These are phyloP conservation scores for Ellobium chinense DNA, from an alignment of 2,888 invertebrate species.

Conservation along the genomic window DNA sequence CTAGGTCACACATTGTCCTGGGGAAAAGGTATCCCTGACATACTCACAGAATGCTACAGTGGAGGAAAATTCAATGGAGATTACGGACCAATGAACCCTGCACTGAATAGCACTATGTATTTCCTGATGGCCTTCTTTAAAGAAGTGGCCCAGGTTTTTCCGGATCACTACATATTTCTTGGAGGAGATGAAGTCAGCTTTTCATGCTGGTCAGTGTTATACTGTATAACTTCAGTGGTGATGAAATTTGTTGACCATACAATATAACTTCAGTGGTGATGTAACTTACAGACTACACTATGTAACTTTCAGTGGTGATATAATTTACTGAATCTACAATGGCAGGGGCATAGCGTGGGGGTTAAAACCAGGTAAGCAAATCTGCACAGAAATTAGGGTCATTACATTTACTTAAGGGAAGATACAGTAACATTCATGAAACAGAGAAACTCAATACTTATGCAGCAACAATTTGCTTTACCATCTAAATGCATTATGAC, in stretches of 20 bases:
- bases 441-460: no score
- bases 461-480: no score
- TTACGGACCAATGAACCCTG: slow-evolving; percentile 90
- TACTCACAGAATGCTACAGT: slow-evolving; percentile 87
- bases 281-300: no score
- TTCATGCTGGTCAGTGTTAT: slow-evolving; percentile 86
- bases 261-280: no score
- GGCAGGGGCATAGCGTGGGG: no score
- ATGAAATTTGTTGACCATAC: no score
- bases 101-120: slow-evolving; percentile 83
- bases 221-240: no score
- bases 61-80: slow-evolving; percentile 81
- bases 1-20: slow-evolving; percentile 91
- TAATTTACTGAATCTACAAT: no score
- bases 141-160: slow-evolving; percentile 87
- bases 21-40: slow-evolving; percentile 87
- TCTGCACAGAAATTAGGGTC: no score
- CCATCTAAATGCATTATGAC: no score
- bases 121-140: slow-evolving; percentile 85
- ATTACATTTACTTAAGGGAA: slow-evolving; percentile 93
- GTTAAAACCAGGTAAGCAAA: no score
- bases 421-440: slow-evolving; percentile 93
- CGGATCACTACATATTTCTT: slow-evolving; percentile 90
- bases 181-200: slow-evolving; percentile 95
- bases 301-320: no score